Percentiles rank a stretch among this genome's conserved stretches.
Conservation (phyloP, 2,797 vertebrate genomes). For the Pipistrellus nathusii region DNA sequence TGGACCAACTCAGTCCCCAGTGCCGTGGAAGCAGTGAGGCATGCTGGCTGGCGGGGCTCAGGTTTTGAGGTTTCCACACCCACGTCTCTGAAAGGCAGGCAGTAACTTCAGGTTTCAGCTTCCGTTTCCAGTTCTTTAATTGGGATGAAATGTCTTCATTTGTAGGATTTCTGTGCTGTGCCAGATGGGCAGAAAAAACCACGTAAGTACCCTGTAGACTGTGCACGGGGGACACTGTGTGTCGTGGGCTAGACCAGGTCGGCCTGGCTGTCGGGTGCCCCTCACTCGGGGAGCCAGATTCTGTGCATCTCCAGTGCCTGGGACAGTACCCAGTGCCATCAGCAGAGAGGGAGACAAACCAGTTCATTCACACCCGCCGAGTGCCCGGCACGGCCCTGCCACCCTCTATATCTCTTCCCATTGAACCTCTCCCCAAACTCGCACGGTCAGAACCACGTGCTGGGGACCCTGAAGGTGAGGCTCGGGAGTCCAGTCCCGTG, state of each 20-base stretch:
- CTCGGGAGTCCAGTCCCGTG: neutral
- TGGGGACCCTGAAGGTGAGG: neutral
- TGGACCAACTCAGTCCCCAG: neutral
- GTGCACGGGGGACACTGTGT: accelerated
- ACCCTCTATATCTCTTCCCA: accelerated
- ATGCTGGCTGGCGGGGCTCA: neutral
- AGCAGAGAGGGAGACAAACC: neutral
- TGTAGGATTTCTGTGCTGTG: accelerated
- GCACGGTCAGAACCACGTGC: neutral
- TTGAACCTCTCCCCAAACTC: neutral
- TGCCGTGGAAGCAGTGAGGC: neutral
- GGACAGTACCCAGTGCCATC: neutral
- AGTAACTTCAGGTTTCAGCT: neutral
- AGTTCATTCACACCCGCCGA: neutral
- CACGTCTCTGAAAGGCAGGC: too few relatives aligned
- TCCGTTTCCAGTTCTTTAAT: neutral
- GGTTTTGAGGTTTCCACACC: neutral
- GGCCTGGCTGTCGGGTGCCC: neutral
- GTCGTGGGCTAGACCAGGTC: neutral
- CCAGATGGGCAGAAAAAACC: accelerated
- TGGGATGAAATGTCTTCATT: conserved; percentile 22
- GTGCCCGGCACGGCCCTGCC: accelerated
- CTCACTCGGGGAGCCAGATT: neutral
- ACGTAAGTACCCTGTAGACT: neutral
- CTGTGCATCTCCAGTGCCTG: neutral